Base-by-base conservation (phyloP, 2,888 invertebrate species). In the Tuberolachnus salignus region DNA sequence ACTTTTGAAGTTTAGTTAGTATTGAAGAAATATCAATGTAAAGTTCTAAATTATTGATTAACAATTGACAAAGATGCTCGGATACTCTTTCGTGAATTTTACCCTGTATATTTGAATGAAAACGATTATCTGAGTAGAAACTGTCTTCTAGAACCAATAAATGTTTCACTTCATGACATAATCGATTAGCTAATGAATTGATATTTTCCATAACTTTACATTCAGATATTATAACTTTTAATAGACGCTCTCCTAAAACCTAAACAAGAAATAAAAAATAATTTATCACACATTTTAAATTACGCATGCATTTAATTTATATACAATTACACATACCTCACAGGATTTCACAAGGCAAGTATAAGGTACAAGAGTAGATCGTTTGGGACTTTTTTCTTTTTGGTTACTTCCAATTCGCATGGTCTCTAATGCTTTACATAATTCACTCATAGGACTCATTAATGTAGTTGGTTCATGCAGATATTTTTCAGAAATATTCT, bases 341-440 rank as follows among this genome's bases (percentile, higher is more conserved):
- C 78, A 78, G 10, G 78, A 78, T 49, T 78, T 78, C 10, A 69
- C 59, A 46, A 78, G 21, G 21, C 78, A 78, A 21, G 78, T 78
- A 51, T 59, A 69, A 59, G 78, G 69, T 21, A 78, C 78, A 59
- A 69, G 49, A 49, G 78, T 78, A 21, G 67, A 51, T 51, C 49
- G 46, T 23, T 19, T 69, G 14, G 49, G 11, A 13, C 49, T 78
- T 16, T 23, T 59, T 69, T 21, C 49, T 49, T 59, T 69, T 51
- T 26, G 21, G 2, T 4, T 61, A 69, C 21, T 23, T 42, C 59
- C 49, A 49, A 78, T 67, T 78, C 78, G 59, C 78, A 78, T 78
- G 0, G 78, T 49, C 9, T 92, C 92, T 19, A 91, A 85, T 0
- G 89, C 89, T 0, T 86, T 86, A 81, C 90, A 90, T 1, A 91